Evolutionary conservation across 2,797 vertebrate genomes (phyloP), one percentile per base, ranked within the genome.

Genomic region (Bucorvus abyssinicus): DNA sequence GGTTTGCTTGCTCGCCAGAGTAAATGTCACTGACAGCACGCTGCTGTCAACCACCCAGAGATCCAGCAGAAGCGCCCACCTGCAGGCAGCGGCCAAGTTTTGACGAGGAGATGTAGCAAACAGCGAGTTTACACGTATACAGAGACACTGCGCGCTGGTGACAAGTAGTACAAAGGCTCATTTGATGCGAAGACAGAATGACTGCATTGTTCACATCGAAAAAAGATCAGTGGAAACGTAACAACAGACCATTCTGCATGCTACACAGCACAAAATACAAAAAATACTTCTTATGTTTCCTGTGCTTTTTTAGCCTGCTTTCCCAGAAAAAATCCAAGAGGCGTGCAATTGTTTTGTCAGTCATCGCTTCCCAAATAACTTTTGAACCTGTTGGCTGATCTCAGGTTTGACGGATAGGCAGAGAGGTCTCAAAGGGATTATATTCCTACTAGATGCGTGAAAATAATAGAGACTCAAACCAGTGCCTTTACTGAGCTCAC

Each of bases 121-220:
- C 65, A 49, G 18, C 0, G 3, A 74, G 81, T 92, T 93, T 91
- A 94, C 83, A 79, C 24, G 4, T 29, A 90, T 9, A 76, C 52
- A 15, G 34, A 95, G 89, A 60, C 67, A 21, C 70, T 67, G 85
- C 9, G 7, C 2, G 22, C 60, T 18, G 85, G 60, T 93, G 95
- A 95, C 89, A 95, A 93, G 91, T 10, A 86, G 91, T 93, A 97
- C 93, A 97, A 95, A 96, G 87, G 87, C 90, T 92, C 84, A 53
- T 40, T 96, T 89, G 89, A 94, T 92, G 67, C 1, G 19, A 70
- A 92, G 90, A 91, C 88, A 95, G 94, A 90, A 95, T 56, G 83
- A 90, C 88, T 96, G 85, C 93, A 77, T 74, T 81, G 93, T 94
- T 96, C 50, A 61, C 76, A 91, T 93, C 90, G 89, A 87, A 84